Conservation (phyloP, 2,797 vertebrate genomes). For the Ctenosaura bakeri region DNA sequence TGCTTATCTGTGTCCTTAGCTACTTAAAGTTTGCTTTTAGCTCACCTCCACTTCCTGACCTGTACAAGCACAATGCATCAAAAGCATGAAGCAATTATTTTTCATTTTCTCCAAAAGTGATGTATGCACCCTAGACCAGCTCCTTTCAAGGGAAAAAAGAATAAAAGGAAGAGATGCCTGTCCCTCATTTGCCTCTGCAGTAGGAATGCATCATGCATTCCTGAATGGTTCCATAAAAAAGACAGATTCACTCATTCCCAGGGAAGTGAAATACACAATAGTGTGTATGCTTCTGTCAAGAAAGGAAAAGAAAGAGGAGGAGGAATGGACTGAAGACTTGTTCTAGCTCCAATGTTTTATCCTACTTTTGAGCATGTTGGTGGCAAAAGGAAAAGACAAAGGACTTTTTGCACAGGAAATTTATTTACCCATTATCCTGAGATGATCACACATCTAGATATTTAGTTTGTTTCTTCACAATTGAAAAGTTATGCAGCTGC, state of each 20-base stretch:
- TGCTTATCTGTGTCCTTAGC: conserved; percentile 57
- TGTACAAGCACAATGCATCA: conserved; percentile 44
- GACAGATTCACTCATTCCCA: conserved; percentile 45
- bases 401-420: background rate
- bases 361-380: conserved; percentile 1
- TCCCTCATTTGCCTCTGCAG: conserved; percentile 48
- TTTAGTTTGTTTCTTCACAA: conserved; percentile 39
- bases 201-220: conserved; percentile 34
- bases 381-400: conserved; percentile 17
- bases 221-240: conserved; percentile 62
- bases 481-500: background rate
- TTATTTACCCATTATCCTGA: background rate
- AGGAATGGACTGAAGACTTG: conserved; percentile 27
- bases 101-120: conserved; percentile 48
- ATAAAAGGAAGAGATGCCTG: conserved; percentile 61
- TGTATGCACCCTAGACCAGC: conserved; percentile 48
- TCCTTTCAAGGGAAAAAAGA: conserved; percentile 50
- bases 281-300: conserved; percentile 59
- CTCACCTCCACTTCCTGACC: conserved; percentile 39
- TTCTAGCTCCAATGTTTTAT: conserved; percentile 51
- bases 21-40: conserved; percentile 2
- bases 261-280: conserved; percentile 47
- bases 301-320: background rate
- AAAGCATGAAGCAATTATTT: conserved; percentile 57
- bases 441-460: background rate